Conservation (phyloP, 2,797 vertebrate species). For the Zalophus californianus region DNA sequence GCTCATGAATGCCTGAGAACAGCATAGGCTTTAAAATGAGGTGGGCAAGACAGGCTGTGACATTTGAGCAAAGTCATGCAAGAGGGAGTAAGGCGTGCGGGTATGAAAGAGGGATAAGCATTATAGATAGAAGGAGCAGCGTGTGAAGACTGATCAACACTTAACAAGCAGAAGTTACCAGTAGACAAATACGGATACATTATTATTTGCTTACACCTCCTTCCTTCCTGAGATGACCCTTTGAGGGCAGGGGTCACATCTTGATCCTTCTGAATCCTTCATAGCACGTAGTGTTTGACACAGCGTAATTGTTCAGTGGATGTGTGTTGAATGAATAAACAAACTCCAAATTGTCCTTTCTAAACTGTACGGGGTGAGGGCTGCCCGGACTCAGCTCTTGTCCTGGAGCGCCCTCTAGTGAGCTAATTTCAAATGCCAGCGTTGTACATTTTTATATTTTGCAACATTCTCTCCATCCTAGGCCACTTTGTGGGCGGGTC, state of each 20-base stretch:
- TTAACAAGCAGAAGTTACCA: background rate
- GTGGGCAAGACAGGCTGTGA: background rate
- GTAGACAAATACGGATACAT: background rate
- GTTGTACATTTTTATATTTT: background rate
- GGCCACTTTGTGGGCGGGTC: background rate
- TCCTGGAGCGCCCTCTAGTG: slow-evolving; percentile 80
- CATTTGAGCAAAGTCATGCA: background rate
- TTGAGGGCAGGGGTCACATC: background rate
- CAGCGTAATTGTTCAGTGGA: background rate
- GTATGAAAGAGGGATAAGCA: background rate
- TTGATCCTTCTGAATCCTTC: background rate
- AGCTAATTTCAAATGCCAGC: background rate
- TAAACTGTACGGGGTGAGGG: accelerated
- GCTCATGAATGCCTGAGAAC: background rate
- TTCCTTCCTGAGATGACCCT: background rate
- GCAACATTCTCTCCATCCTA: accelerated
- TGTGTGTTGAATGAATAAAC: background rate
- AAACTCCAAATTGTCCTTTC: background rate
- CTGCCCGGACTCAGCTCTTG: background rate
- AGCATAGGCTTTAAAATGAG: background rate
- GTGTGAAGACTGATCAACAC: too few relatives aligned
- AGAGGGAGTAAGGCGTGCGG: background rate
- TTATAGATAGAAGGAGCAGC: background rate
- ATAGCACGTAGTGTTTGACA: background rate
- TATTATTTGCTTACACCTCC: background rate